These are phyloP conservation scores for Hemicordylus capensis DNA, from an alignment of 2,113 vertebrate species.

Conservation along the genomic window DNA sequence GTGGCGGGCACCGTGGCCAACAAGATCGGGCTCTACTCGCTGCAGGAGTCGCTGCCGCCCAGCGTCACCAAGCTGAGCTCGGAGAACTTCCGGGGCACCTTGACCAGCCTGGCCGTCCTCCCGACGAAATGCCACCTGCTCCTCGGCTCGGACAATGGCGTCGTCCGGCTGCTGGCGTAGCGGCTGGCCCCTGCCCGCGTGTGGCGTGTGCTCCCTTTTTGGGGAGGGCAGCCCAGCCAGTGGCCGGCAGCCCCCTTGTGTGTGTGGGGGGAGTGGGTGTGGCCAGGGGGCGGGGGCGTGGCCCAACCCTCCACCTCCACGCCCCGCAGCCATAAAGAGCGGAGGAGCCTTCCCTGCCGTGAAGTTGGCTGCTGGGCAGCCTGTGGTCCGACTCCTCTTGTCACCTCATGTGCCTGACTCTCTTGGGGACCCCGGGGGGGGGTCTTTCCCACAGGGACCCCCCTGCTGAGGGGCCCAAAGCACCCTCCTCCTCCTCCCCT, in stretches of 20 bases:
- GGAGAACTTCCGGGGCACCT: constrained; percentile 94
- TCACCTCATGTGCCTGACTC: constrained; percentile 69
- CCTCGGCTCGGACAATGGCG: constrained; percentile 93
- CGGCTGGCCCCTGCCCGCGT: background rate
- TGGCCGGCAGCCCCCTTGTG: fast-evolving
- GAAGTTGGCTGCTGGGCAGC: constrained; percentile 55
- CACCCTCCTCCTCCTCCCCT: background rate
- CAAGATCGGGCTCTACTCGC: constrained; percentile 94
- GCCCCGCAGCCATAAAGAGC: constrained; percentile 56
- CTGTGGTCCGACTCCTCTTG: constrained; percentile 51
- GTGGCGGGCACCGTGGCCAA: constrained; percentile 93
- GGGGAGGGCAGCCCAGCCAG: background rate
- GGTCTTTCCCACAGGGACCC: constrained; percentile 14
- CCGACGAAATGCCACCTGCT: constrained; percentile 94
- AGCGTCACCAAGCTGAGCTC: constrained; percentile 94
- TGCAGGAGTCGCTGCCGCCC: constrained; percentile 85
- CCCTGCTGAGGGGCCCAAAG: constrained; percentile 6
- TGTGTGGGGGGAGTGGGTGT: background rate
- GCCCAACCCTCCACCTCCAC: background rate
- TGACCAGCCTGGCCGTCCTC: constrained; percentile 93
- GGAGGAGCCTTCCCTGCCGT: constrained; percentile 49
- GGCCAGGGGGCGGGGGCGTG: constrained; percentile 14
- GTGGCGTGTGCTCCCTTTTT: background rate
- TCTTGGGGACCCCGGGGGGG: constrained; percentile 56
- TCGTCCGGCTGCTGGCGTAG: constrained; percentile 90